Percentiles rank a stretch among this genome's conserved stretches.
phyloP scores from a whole-genome alignment of 2,113 vertebrate genomes.

The Prunella himalayana region DNA sequence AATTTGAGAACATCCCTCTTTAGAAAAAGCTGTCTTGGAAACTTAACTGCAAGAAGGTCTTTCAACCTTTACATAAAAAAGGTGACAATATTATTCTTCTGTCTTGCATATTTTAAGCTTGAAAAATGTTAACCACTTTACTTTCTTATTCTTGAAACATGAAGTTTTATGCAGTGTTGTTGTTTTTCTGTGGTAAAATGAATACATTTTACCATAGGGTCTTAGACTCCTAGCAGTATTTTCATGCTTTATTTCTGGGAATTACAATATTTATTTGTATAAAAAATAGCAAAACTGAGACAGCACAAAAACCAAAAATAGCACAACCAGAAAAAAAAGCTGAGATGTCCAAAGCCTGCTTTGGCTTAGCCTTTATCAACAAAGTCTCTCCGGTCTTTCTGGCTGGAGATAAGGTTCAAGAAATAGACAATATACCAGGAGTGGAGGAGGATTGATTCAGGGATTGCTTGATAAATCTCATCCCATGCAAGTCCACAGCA shows the following conservation, averaged over 20 bases:
- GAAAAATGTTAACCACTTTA: background rate
- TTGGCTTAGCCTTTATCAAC: background rate
- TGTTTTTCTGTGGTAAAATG: background rate
- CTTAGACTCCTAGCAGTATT: background rate
- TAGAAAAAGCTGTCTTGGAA: conserved; percentile 45
- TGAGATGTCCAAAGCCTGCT: background rate
- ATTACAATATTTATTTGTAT: background rate
- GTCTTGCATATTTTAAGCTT: background rate
- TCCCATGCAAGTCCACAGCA: background rate
- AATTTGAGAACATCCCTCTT: background rate
- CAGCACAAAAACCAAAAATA: background rate
- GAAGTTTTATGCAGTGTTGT: background rate
- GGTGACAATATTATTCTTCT: background rate
- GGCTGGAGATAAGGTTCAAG: background rate
- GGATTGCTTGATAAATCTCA: background rate
- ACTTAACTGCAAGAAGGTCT: background rate
- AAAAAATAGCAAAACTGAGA: background rate
- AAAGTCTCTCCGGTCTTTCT: background rate
- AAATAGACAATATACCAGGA: background rate
- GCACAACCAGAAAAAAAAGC: background rate
- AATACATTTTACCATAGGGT: background rate
- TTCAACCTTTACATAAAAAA: conserved; percentile 3
- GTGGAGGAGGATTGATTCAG: background rate
- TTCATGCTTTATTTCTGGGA: background rate
- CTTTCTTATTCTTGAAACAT: background rate